Conservation (phyloP, 37 sponge, comb jelly and placozoan species). For the Chondrosia reniformis region DNA sequence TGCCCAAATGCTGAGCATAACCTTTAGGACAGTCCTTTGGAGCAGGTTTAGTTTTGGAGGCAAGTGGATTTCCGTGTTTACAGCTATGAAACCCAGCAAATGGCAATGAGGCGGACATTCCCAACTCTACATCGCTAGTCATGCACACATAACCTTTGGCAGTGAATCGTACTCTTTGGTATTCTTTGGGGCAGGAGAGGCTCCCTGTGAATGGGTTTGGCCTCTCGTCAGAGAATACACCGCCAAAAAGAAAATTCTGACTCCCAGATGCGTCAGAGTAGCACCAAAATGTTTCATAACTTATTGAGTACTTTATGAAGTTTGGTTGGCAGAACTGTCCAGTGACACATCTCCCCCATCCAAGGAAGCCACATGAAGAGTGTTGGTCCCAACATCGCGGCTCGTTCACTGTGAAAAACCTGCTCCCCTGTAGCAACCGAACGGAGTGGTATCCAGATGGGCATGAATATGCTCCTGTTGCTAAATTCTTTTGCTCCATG, state of each 20-base stretch:
- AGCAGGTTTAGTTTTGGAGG: background rate
- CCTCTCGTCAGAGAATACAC: conserved; percentile 4
- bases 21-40: conserved; percentile 54
- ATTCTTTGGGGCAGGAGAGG: conserved; percentile 32
- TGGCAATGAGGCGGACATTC: conserved; percentile 28
- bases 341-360: background rate
- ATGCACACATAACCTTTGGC: conserved; percentile 29
- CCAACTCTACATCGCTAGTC: conserved; percentile 36
- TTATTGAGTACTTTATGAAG: background rate
- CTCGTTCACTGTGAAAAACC: background rate
- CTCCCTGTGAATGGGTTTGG: conserved; percentile 35
- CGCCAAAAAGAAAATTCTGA: conserved; percentile 48
- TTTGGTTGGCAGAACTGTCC: background rate
- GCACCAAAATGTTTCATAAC: conserved; percentile 40
- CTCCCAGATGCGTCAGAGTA: background rate
- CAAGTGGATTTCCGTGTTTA: conserved; percentile 32
- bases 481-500: conserved; percentile 32
- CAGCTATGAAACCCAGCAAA: conserved; percentile 67
- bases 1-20: conserved; percentile 42
- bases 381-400: background rate
- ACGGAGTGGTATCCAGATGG: conserved; percentile 32
- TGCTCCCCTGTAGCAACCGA: background rate
- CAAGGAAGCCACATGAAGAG: background rate
- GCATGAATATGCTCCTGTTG: conserved; percentile 35
- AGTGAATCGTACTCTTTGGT: conserved; percentile 14